Evolutionary conservation across 2,113 vertebrate species (phyloP), one percentile per base, ranked within the genome.

Genomic region (Arvicanthis niloticus): DNA sequence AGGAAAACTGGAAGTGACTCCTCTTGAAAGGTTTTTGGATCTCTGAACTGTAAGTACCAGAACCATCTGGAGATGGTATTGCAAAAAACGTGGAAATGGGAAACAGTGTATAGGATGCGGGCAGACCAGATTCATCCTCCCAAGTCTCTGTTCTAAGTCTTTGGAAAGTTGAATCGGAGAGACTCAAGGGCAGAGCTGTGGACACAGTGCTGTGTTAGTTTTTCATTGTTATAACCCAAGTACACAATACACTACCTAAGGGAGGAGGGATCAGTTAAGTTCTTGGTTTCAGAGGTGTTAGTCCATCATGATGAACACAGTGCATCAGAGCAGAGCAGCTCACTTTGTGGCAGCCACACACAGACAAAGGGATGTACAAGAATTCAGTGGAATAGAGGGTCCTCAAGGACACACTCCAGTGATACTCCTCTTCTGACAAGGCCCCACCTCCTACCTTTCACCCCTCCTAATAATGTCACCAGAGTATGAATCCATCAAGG

Each of bases 91-190:
- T 67, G 70, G 40, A 88, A 34, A 22, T 12, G 7, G 12, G 48
- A 82, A 31, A 58, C 4, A 6, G 70, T n/a, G 21, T 15, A 0
- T 60, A 48, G 80, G 24, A 67, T 42, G 8, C 8, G 3, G 24
- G 51, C 22, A 58, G 5, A n/a, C 12, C 16, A 92, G 78, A 22
- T 2, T 51, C 12, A 13, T 1, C 0, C 0, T 10, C 7, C 51
- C 42, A 53, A 62, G 48, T 80, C 17, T 87, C 67, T 76, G 40
- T 45, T 21, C 67, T 68, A 91, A 21, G 29, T 21, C 45, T n/a
- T 93, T 45, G 22, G 56, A 68, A 82, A 85, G 65, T 6, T 80
- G 37, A 68, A 19, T 15, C 51, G n/a, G 56, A 76, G n/a, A 84
- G 31, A 53, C 65, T 91, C 40, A 91, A 78, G 78, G 65, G 2